These are phyloP conservation scores for Setophaga coronata DNA, from an alignment of 2,113 vertebrate genomes.

Conservation along the genomic window DNA sequence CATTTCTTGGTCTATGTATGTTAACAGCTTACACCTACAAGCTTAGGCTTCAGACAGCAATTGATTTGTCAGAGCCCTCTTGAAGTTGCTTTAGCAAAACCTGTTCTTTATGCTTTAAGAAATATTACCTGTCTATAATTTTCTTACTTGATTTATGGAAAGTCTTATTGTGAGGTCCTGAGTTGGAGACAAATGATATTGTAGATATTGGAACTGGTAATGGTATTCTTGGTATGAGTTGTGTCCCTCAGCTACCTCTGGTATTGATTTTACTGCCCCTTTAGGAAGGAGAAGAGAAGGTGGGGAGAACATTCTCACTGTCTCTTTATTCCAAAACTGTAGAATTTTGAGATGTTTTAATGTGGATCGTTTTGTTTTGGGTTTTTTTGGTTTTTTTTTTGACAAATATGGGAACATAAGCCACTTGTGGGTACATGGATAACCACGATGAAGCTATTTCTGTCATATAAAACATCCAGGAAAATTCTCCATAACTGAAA, in stretches of 20 bases:
- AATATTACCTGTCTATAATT: neutral
- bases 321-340: neutral
- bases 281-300: neutral
- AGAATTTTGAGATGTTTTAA: neutral
- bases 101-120: neutral
- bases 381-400: neutral
- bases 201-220: neutral
- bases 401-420: neutral
- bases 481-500: neutral
- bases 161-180: neutral
- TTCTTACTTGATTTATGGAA: neutral
- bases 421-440: neutral
- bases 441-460: neutral
- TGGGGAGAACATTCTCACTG: neutral
- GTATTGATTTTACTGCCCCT: neutral
- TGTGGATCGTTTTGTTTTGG: neutral
- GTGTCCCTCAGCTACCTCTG: neutral
- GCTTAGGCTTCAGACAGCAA: neutral
- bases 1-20: accelerated
- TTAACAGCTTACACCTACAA: neutral
- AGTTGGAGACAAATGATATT: neutral
- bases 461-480: neutral
- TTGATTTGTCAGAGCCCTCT: neutral
- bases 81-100: neutral
- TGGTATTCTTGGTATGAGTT: neutral